Conservation (phyloP, 2,888 invertebrate species). For the Tachina lurida region DNA sequence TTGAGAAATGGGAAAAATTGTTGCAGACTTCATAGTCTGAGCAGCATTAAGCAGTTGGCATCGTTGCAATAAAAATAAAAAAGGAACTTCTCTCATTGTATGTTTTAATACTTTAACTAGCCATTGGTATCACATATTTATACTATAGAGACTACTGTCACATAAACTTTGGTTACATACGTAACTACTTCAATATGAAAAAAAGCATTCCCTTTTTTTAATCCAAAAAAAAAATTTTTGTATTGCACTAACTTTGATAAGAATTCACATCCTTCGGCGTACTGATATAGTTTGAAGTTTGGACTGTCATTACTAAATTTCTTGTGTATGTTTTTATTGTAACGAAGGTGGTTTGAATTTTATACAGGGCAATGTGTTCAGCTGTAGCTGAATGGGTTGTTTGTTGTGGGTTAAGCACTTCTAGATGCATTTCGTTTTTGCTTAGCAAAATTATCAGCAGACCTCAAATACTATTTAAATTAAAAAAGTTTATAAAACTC, state of each 20-base stretch:
- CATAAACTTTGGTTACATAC: not conserved
- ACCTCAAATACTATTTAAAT: too few relatives aligned
- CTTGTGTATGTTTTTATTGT: not conserved
- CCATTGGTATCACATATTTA: not conserved
- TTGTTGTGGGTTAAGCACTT: too few relatives aligned
- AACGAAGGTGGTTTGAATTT: not conserved
- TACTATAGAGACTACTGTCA: not conserved
- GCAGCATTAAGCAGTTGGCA: not conserved
- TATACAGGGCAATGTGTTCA: too few relatives aligned
- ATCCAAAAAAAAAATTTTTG: too few relatives aligned
- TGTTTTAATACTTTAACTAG: conserved; percentile 5
- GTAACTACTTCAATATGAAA: too few relatives aligned
- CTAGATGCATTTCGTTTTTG: too few relatives aligned
- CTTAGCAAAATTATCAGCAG: too few relatives aligned
- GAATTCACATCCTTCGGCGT: conserved; percentile 9
- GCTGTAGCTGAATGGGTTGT: too few relatives aligned
- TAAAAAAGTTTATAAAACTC: too few relatives aligned
- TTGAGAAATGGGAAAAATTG: conserved; percentile 2
- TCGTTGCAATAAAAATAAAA: not conserved
- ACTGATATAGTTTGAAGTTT: not conserved
- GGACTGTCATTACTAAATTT: not conserved
- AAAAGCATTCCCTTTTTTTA: too few relatives aligned
- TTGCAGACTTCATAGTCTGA: not conserved
- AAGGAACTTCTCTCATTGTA: conserved; percentile 16
- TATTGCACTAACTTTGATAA: conserved; percentile 8